Evolutionary conservation across 1,140 invertebrate species (phyloP).

Genomic region (Ridgeia piscesae): DNA sequence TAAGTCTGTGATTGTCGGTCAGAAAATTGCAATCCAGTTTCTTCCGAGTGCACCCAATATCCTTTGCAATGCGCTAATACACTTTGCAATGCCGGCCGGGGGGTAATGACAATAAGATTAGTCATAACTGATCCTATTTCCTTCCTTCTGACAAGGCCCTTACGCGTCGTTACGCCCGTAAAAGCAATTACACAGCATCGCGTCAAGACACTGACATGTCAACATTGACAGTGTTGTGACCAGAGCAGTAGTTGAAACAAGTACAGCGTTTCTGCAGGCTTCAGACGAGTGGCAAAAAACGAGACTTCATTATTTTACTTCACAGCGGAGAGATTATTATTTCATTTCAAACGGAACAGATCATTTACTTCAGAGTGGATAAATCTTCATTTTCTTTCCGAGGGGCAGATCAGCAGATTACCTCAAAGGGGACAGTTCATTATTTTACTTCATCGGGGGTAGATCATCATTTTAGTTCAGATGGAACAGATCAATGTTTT

Average conservation of each 20-base stretch:
- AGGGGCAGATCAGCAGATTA: too few relatives aligned
- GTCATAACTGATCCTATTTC: neutral
- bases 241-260: neutral
- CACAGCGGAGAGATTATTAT: too few relatives aligned
- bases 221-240: neutral
- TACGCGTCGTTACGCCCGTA: neutral
- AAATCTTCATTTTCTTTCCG: neutral
- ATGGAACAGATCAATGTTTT: too few relatives aligned
- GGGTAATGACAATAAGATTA: neutral
- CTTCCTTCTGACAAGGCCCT: neutral
- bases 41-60: neutral
- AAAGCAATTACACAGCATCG: neutral
- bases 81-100: neutral
- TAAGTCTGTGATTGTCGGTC: neutral
- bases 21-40: slow-evolving; percentile 1
- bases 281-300: too few relatives aligned
- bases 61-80: neutral
- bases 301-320: too few relatives aligned
- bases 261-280: too few relatives aligned
- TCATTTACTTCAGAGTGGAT: neutral
- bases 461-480: too few relatives aligned
- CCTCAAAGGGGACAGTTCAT: too few relatives aligned
- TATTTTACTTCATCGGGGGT: too few relatives aligned
- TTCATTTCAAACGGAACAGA: too few relatives aligned
- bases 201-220: neutral